Conservation (phyloP, 2,113 vertebrate genomes). For the Tinamus guttatus region DNA sequence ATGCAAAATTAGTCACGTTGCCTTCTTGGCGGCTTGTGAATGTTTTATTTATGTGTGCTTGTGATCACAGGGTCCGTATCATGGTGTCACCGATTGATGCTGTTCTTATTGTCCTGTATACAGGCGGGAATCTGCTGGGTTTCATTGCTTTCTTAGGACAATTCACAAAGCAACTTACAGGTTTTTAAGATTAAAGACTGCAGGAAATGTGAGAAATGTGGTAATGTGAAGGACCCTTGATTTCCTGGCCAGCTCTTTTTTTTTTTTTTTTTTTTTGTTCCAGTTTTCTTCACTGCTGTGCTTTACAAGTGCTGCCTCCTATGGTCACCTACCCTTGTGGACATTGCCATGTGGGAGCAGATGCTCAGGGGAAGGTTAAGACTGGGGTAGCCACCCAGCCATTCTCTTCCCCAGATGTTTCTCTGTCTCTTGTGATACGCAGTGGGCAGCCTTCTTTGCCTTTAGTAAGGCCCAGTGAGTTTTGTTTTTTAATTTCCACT, state of each 20-base stretch:
- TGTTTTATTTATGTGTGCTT: not conserved
- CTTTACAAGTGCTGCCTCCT: not conserved
- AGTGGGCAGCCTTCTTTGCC: not conserved
- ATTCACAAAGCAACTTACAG: not conserved
- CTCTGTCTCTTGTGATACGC: not conserved
- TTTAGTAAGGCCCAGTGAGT: not conserved
- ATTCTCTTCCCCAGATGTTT: too few species aligned
- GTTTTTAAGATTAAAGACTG: not conserved
- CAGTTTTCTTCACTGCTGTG: not conserved
- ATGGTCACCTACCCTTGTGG: not conserved
- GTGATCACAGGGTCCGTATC: not conserved
- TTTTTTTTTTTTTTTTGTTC: not conserved
- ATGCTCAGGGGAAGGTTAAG: not conserved
- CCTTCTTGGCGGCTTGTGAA: not conserved
- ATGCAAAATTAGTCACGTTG: not conserved
- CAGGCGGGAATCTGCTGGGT: not conserved
- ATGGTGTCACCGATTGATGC: too few species aligned
- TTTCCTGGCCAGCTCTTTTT: not conserved
- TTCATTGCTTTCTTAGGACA: not conserved
- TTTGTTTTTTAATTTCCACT: not conserved
- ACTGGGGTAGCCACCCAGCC: not conserved
- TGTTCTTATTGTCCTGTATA: too few species aligned
- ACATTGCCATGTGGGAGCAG: not conserved
- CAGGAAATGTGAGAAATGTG: not conserved
- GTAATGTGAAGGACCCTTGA: not conserved